Evolutionary conservation across 2,113 vertebrate species (phyloP), one percentile per base, ranked within the genome.

Genomic region (Semnornis frantzii): DNA sequence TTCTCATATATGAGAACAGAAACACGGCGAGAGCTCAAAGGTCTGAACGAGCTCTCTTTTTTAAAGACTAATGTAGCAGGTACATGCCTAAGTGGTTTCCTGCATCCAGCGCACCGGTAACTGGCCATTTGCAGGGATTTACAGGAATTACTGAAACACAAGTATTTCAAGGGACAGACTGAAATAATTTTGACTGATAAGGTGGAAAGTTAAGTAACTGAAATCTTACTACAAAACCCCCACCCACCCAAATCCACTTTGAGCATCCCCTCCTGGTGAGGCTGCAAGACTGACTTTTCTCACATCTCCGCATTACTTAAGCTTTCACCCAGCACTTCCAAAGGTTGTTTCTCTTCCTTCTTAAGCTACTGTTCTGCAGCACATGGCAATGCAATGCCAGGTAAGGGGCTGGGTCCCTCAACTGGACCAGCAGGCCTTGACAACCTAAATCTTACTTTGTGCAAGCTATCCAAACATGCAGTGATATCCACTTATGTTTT

Each of bases 221-320:
- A 57, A 37, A 37, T 37, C 2, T n/a, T 52, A 52, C 50, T 52
- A 52, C 50, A 24, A 59, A 68, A 72, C 15, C 31, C 19, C 1
- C 2, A 1, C 1, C 2, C 1, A 1, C 1, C 12, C 3, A 12
- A 10, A 8, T 64, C 33, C 34, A 8, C 10, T 6, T 46, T 25
- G 3, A 10, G 27, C 6, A 25, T 48, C 58, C 19, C 3, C 54
- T 20, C 17, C 11, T 20, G 11, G 16, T 8, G 8, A 20, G 33
- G 25, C 24, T 24, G 5, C 4, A 0, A 7, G 4, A 48, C 15
- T 23, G 75, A 6, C 1, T 63, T 34, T 15, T 8, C 37, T 39
- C 24, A 31, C 5, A 3, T 12, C 25, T n/a, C 44, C 27, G 31
- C 16, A 4, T 10, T 3, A 27, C 18, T n/a, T 12, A 3, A 62